Percentiles rank a stretch among this genome's conserved stretches.
Evolutionary conservation across 2,888 invertebrate species (phyloP).

Genomic region (Drosophila colorata): DNA sequence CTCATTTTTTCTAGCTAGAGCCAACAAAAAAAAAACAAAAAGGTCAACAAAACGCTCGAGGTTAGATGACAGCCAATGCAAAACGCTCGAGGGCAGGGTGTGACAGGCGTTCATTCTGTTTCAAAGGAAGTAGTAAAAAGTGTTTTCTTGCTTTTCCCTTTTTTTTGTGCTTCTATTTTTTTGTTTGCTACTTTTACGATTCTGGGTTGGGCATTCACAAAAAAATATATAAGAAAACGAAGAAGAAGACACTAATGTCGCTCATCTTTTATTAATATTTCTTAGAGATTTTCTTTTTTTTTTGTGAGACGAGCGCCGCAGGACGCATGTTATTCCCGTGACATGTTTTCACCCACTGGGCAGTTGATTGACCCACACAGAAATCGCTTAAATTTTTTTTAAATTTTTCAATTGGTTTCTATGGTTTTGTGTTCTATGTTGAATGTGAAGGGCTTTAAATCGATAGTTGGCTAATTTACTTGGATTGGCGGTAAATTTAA

Average conservation of each 20-base stretch:
- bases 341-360: conserved; percentile 26
- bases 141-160: conserved; percentile 43
- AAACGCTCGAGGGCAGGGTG: conserved; percentile 11
- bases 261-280: conserved; percentile 84
- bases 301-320: conserved; percentile 52
- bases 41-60: conserved; percentile 74
- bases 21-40: conserved; percentile 14
- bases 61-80: conserved; percentile 63
- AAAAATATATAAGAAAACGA: conserved; percentile 14
- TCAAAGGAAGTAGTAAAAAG: conserved; percentile 74
- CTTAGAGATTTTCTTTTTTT: conserved; percentile 63
- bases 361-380: conserved; percentile 54
- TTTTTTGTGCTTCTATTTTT: conserved; percentile 25
- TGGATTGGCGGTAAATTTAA: no score
- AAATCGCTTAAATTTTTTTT: conserved; percentile 26
- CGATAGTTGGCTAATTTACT: no score
- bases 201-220: conserved; percentile 63
- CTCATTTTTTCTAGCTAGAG: conserved; percentile 4
- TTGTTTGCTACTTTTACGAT: conserved; percentile 65
- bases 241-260: conserved; percentile 73
- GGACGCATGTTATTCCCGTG: conserved; percentile 36
- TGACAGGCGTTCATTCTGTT: conserved; percentile 37
- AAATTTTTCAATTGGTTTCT: conserved; percentile 20
- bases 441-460: background rate
- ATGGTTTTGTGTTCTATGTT: background rate